These are phyloP conservation scores for Artibeus lituratus DNA, from an alignment of 2,797 vertebrate species.

Conservation along the genomic window DNA sequence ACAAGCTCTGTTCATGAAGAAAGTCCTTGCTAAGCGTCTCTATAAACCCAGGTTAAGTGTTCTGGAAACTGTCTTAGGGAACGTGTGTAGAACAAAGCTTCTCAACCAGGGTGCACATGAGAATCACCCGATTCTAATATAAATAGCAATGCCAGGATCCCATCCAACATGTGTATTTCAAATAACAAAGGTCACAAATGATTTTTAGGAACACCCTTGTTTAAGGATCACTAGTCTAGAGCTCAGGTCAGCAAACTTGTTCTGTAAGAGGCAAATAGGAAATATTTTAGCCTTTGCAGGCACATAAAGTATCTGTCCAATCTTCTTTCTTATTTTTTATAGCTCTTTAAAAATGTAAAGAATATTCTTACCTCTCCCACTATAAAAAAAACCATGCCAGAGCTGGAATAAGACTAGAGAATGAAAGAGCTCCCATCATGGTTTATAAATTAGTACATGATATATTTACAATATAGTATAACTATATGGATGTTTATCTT, in stretches of 20 bases:
- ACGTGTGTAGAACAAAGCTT: background rate
- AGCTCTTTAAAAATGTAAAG: background rate
- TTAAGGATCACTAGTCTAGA: background rate
- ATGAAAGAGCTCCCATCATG: background rate
- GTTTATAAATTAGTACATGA: background rate
- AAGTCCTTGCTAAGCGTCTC: slow-evolving; percentile 24
- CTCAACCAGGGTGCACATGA: background rate
- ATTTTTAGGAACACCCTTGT: background rate
- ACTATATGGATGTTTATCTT: background rate
- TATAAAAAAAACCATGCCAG: background rate
- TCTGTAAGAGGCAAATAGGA: background rate
- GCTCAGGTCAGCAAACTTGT: background rate
- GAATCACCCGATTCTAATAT: background rate
- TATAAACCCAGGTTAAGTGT: background rate
- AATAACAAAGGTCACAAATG: background rate
- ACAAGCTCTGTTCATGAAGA: background rate
- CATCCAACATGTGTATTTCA: background rate
- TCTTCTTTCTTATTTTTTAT: background rate
- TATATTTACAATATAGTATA: background rate
- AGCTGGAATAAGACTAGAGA: background rate
- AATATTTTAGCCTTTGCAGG: background rate
- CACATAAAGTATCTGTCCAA: background rate
- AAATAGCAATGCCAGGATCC: background rate
- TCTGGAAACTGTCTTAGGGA: background rate
- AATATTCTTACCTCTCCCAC: background rate